Percentiles rank a stretch among this genome's conserved stretches.
Evolutionary conservation across 2,797 vertebrate genomes (phyloP).

Genomic region (Chrysocyon brachyurus): DNA sequence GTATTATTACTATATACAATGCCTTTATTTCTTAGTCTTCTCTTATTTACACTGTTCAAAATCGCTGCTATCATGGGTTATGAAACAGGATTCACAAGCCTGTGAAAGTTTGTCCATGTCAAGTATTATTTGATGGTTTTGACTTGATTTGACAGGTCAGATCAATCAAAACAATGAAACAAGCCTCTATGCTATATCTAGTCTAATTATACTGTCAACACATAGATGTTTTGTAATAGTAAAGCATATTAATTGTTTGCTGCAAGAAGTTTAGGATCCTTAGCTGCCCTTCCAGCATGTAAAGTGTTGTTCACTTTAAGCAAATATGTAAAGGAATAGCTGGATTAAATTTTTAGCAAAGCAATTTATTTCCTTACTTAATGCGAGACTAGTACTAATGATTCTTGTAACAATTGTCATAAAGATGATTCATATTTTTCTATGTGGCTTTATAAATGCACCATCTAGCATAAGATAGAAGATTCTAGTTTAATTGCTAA

Average conservation of each 20-base stretch:
- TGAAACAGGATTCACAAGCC: constrained; percentile 35
- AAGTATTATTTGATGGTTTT: constrained; percentile 74
- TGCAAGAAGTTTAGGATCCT: constrained; percentile 44
- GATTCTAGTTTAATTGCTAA: constrained; percentile 84
- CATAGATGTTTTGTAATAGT: constrained; percentile 57
- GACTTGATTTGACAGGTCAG: constrained; percentile 77
- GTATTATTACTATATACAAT: neutral
- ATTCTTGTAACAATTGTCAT: constrained; percentile 84
- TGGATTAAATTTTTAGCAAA: constrained; percentile 81
- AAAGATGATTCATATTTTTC: constrained; percentile 84
- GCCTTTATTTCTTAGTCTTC: neutral
- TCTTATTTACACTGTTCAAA: neutral
- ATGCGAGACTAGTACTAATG: constrained; percentile 82
- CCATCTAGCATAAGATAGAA: constrained; percentile 80
- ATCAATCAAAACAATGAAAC: constrained; percentile 78
- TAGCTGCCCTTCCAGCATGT: constrained; percentile 39
- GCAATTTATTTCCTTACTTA: constrained; percentile 84
- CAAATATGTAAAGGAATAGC: constrained; percentile 72
- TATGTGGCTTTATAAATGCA: constrained; percentile 83
- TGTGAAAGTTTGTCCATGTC: constrained; percentile 61
- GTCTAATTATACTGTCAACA: constrained; percentile 76
- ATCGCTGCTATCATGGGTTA: neutral
- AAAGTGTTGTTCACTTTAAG: constrained; percentile 67
- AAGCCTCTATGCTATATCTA: neutral
- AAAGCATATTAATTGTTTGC: constrained; percentile 75